These are phyloP conservation scores for Cromileptes altivelis DNA, from an alignment of 2,113 vertebrate species.

Conservation along the genomic window DNA sequence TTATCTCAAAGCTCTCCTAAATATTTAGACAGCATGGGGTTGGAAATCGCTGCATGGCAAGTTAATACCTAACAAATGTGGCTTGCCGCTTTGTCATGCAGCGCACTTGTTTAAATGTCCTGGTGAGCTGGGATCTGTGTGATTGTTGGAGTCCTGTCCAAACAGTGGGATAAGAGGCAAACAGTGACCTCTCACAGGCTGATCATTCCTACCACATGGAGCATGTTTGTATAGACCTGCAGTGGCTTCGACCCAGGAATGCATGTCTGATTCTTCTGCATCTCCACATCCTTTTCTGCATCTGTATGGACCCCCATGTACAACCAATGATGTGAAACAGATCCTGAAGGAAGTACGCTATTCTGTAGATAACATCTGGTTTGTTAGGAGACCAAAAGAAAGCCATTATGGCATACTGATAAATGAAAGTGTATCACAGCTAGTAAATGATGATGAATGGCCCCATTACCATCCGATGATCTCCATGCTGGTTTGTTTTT, in stretches of 20 bases:
- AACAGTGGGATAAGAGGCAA: slow-evolving; percentile 76
- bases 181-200: slow-evolving; percentile 76
- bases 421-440: slow-evolving; percentile 37
- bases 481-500: slow-evolving; percentile 61
- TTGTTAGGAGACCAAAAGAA: slow-evolving; percentile 38
- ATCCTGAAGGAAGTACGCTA: neutral
- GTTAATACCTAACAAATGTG: slow-evolving; percentile 84
- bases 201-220: slow-evolving; percentile 81
- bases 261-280: slow-evolving; percentile 76
- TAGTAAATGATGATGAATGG: slow-evolving; percentile 59
- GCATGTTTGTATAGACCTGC: slow-evolving; percentile 78
- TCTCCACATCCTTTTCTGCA: slow-evolving; percentile 50
- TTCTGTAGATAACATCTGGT: slow-evolving; percentile 42
- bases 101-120: slow-evolving; percentile 71
- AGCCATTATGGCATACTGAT: slow-evolving; percentile 39
- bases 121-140: slow-evolving; percentile 71
- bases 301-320: slow-evolving; percentile 25
- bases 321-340: slow-evolving; percentile 37
- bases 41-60: slow-evolving; percentile 48
- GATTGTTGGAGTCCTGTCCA: slow-evolving; percentile 80
- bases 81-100: slow-evolving; percentile 56
- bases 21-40: slow-evolving; percentile 79
- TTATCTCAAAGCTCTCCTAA: slow-evolving; percentile 77
- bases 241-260: slow-evolving; percentile 74
- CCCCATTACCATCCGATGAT: slow-evolving; percentile 58